These are phyloP conservation scores for Sepioteuthis lessoniana DNA, from an alignment of 2,888 invertebrate species.

Conservation along the genomic window DNA sequence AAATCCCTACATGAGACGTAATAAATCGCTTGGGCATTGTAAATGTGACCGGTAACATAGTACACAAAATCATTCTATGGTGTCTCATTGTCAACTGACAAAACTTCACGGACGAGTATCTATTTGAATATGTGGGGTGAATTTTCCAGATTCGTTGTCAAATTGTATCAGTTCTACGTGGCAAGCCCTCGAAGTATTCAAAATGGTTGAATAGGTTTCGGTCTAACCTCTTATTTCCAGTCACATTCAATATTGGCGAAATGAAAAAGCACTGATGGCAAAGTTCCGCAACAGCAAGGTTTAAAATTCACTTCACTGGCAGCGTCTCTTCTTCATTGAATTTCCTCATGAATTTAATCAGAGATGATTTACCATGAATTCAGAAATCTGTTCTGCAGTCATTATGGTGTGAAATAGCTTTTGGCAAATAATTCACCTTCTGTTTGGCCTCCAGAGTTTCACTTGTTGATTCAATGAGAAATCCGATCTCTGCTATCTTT, in stretches of 20 bases:
- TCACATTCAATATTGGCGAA: neutral
- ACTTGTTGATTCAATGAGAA: neutral
- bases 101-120: no score
- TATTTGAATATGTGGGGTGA: no score
- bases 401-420: neutral
- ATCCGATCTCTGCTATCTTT: neutral
- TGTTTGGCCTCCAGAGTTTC: neutral
- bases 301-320: neutral
- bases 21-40: no score
- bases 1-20: no score
- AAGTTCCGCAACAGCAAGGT: neutral
- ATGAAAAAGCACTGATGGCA: neutral
- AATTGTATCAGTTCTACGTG: no score
- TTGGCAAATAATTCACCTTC: neutral
- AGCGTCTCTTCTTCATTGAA: neutral
- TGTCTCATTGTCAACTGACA: no score
- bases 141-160: no score
- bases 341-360: slow-evolving; percentile 11
- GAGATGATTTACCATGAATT: neutral
- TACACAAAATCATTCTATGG: no score
- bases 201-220: no score
- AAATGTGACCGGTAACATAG: no score
- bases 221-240: neutral
- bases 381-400: neutral
- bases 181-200: no score